These are phyloP conservation scores for Sphinx pinastri DNA, from an alignment of 2,888 invertebrate genomes.

Conservation along the genomic window DNA sequence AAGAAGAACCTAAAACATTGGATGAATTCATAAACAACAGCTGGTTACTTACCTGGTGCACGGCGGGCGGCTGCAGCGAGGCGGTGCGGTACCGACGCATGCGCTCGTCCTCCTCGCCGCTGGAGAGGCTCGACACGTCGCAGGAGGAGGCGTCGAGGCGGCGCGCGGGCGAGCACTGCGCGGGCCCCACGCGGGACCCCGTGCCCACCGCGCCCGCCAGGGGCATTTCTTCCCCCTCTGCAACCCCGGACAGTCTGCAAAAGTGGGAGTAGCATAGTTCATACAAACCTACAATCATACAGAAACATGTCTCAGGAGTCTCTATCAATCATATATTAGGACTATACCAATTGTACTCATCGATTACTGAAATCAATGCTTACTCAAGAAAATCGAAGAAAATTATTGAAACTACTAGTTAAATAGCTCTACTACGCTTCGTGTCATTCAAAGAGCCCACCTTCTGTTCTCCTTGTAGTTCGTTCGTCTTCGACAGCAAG, in stretches of 20 bases:
- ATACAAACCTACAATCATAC: background rate
- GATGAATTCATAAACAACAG: slow-evolving; percentile 5
- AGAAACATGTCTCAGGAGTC: background rate
- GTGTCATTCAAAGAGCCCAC: slow-evolving; percentile 41
- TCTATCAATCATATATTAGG: too few relatives aligned
- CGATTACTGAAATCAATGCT: too few relatives aligned
- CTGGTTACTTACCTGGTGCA: slow-evolving; percentile 47
- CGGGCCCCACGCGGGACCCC: slow-evolving; percentile 66
- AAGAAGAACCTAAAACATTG: too few relatives aligned
- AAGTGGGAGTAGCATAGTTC: background rate
- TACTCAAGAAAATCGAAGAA: too few relatives aligned
- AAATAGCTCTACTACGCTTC: too few relatives aligned
- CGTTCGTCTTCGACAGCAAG: slow-evolving; percentile 87
- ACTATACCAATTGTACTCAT: too few relatives aligned
- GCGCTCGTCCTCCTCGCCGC: slow-evolving; percentile 81
- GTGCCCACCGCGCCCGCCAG: slow-evolving; percentile 60
- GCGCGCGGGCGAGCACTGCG: slow-evolving; percentile 78
- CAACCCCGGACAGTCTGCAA: slow-evolving; percentile 76
- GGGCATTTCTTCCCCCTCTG: slow-evolving; percentile 79
- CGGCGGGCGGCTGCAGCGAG: slow-evolving; percentile 44
- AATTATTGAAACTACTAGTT: too few relatives aligned
- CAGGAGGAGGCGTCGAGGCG: slow-evolving; percentile 78
- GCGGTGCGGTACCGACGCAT: slow-evolving; percentile 77
- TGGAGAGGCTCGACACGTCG: slow-evolving; percentile 79
- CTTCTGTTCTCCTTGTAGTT: slow-evolving; percentile 86